Evolutionary conservation across 2,888 invertebrate genomes (phyloP), one percentile per base, ranked within the genome.

Genomic region (Eupithecia insigniata): DNA sequence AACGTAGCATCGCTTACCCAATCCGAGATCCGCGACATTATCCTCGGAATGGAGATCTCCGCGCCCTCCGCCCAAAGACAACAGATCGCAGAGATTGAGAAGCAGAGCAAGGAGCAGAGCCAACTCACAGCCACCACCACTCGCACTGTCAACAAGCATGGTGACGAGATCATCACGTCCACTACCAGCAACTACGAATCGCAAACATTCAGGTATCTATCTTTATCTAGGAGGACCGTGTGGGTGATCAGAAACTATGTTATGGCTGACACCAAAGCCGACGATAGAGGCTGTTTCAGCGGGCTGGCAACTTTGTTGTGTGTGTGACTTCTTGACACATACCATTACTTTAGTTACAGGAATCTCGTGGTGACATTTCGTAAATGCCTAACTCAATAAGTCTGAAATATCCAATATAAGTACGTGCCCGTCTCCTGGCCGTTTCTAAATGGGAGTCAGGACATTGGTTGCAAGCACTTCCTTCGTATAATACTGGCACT

Each of bases 171-270:
- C 81, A 99, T 99, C 81, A 99, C 99, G 0, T 98, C 99, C 0
- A 99, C 99, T 0, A 99, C 99, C 0, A 99, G 99, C 81, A 99
- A 99, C 90, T 99, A 99, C 86, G 99, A 99, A 93, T 98, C 99
- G 0, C 98, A 98, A 88, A 99, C 99, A 0, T 99, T 99, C 93
- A 96, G 94, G 94, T 94, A 60, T 10, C n/a, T n/a, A 16, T 5
- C 8, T 30, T 30, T 30, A 16, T 30, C 22, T 12, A 55, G 12
- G 26, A 14, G 58, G 1, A 60, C n/a, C 7, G 18, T 60, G 18
- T 43, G 16, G 2, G 36, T 36, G 8, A 34, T 39, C 7, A 39
- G 14, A 39, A 14, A 14, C 3, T 39, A 39, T 39, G 4, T 39
- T 39, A 39, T 39, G 36, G 36, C 36, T 14, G 36, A 39, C 14